Percentiles rank a stretch among this genome's conserved stretches.
Evolutionary conservation across 2,888 invertebrate species (phyloP).

Genomic region (Caenorhabditis angaria): DNA sequence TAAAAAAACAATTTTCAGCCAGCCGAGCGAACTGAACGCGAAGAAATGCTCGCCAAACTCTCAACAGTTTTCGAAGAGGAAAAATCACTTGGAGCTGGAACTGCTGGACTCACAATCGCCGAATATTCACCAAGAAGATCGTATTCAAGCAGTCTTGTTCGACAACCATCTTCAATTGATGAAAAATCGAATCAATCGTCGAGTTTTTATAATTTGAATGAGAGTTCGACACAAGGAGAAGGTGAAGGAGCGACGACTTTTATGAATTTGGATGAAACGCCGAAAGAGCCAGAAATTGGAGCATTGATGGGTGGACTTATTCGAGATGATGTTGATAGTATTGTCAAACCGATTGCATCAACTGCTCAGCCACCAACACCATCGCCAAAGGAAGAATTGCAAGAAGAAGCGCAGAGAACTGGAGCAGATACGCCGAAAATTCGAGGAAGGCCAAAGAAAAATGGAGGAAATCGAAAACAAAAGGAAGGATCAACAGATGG

Average conservation of each 20-base stretch:
- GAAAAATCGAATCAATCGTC: constrained; percentile 33
- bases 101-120: constrained; percentile 40
- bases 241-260: constrained; percentile 26
- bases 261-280: constrained; percentile 35
- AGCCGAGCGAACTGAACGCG: constrained; percentile 31
- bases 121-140: constrained; percentile 43
- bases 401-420: not conserved
- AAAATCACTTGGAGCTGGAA: constrained; percentile 39
- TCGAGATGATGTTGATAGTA: not conserved
- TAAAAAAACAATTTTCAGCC: constrained; percentile 18
- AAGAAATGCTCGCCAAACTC: constrained; percentile 32
- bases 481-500: constrained; percentile 30
- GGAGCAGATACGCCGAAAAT: constrained; percentile 9
- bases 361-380: not conserved
- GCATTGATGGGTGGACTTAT: constrained; percentile 7
- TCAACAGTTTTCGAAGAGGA: constrained; percentile 42
- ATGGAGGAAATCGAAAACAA: constrained; percentile 22
- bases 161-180: constrained; percentile 26
- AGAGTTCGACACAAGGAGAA: constrained; percentile 12
- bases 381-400: not conserved
- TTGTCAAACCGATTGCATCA: not conserved
- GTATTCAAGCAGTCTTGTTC: constrained; percentile 26
- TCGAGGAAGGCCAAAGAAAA: constrained; percentile 8
- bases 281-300: constrained; percentile 29
- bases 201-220: constrained; percentile 15